Evolutionary conservation across 2,888 invertebrate genomes (phyloP).

Genomic region (Trachelus iudaicus): DNA sequence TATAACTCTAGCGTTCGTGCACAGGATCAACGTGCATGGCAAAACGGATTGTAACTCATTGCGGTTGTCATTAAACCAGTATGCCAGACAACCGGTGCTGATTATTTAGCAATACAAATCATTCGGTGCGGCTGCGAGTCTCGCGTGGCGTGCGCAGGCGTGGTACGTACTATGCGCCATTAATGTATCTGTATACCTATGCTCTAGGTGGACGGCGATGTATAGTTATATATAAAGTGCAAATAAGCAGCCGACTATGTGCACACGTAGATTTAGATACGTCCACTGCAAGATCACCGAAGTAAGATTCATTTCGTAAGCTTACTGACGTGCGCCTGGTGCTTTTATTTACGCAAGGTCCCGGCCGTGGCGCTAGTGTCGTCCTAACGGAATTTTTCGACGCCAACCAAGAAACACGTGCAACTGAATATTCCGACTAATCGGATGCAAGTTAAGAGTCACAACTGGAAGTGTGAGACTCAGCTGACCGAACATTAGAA

Average conservation of each 20-base stretch:
- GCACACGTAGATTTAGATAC: background rate
- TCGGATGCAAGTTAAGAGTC: background rate
- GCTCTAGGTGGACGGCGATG: background rate
- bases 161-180: constrained; percentile 36
- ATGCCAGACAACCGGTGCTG: constrained; percentile 55
- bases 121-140: constrained; percentile 46
- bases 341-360: background rate
- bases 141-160: constrained; percentile 60
- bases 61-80: constrained; percentile 57
- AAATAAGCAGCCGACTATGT: background rate
- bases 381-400: background rate
- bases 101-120: constrained; percentile 63
- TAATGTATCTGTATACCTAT: background rate
- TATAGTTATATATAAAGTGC: background rate
- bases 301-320: background rate
- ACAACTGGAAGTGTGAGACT: background rate
- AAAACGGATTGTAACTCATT: constrained; percentile 45
- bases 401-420: background rate
- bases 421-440: background rate
- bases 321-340: background rate
- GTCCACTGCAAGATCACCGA: background rate
- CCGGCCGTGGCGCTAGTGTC: background rate
- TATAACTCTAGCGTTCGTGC: background rate
- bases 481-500: background rate
- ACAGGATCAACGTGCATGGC: background rate